Percentiles rank a stretch among this genome's conserved stretches.
Conservation (phyloP, 1,140 invertebrate genomes). For the Cotesia glomerata region DNA sequence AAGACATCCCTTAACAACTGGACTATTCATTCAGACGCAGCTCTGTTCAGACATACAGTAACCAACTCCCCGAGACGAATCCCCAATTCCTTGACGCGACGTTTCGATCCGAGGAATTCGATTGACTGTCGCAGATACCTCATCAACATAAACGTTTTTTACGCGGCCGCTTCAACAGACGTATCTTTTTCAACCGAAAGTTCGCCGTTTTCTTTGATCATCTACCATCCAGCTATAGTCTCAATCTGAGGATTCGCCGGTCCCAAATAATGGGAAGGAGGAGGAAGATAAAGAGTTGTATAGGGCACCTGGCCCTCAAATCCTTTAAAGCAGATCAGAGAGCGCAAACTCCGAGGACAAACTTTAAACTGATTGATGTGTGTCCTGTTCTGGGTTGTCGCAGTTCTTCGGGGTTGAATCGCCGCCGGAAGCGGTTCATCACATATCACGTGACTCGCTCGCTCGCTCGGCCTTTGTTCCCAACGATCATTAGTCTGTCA, state of each 20-base stretch:
- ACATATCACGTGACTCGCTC: conserved; percentile 55
- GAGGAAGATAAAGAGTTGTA: background rate
- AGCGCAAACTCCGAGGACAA: background rate
- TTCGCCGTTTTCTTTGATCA: conserved; percentile 25
- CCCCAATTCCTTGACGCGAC: conserved; percentile 10
- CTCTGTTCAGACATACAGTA: background rate
- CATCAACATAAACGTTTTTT: conserved; percentile 33
- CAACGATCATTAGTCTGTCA: conserved; percentile 63
- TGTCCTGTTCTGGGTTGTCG: conserved; percentile 41
- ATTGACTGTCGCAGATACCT: conserved; percentile 12
- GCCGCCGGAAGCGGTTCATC: conserved; percentile 61
- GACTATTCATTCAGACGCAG: too few relatives aligned
- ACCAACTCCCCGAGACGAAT: background rate
- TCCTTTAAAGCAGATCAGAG: background rate
- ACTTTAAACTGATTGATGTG: conserved; percentile 54
- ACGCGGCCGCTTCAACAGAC: background rate
- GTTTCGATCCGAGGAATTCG: conserved; percentile 19
- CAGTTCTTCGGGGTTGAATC: conserved; percentile 29
- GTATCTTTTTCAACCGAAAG: background rate
- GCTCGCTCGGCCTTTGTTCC: conserved; percentile 59
- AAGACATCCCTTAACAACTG: conserved; percentile 18
- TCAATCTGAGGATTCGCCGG: background rate
- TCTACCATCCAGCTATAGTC: background rate
- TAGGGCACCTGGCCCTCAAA: conserved; percentile 11
- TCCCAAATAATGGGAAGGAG: conserved; percentile 16